Percentiles rank a stretch among this genome's conserved stretches.
Evolutionary conservation across 2,797 vertebrate genomes (phyloP).

Genomic region (Steatocranus sp.): DNA sequence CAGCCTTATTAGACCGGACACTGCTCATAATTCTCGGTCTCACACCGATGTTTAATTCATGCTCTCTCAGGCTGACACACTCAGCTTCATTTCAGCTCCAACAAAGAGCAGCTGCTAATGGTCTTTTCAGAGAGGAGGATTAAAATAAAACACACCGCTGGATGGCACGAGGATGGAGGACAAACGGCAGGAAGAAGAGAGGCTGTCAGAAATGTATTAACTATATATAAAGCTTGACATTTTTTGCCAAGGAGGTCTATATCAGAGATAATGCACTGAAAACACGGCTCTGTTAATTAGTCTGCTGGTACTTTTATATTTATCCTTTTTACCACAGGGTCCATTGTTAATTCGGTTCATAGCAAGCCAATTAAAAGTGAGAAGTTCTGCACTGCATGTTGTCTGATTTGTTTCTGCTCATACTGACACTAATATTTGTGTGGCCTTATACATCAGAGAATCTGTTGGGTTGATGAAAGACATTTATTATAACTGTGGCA

Average conservation of each 20-base stretch:
- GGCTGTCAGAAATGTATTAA: conserved; percentile 11
- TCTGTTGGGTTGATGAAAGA: neutral
- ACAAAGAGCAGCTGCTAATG: conserved; percentile 53
- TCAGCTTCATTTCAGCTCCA: conserved; percentile 32
- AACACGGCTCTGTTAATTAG: conserved; percentile 1
- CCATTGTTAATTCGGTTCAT: neutral
- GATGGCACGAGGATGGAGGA: neutral
- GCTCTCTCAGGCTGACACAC: conserved; percentile 30
- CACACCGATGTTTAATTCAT: conserved; percentile 53
- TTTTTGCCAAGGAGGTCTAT: neutral
- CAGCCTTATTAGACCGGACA: conserved; percentile 36
- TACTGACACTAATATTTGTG: neutral
- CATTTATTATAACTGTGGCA: neutral
- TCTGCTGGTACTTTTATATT: neutral
- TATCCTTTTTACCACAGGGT: neutral
- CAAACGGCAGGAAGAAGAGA: neutral
- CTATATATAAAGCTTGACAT: neutral
- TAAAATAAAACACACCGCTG: conserved; percentile 24
- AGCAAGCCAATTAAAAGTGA: conserved; percentile 14
- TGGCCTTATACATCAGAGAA: neutral
- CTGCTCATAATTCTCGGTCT: conserved; percentile 33
- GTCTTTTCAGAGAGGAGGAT: conserved; percentile 33
- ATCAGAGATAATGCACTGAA: neutral
- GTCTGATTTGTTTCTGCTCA: neutral
- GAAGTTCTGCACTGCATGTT: neutral